Base-by-base conservation (phyloP, 2,888 invertebrate species). In the Bruchidius siliquastri region DNA sequence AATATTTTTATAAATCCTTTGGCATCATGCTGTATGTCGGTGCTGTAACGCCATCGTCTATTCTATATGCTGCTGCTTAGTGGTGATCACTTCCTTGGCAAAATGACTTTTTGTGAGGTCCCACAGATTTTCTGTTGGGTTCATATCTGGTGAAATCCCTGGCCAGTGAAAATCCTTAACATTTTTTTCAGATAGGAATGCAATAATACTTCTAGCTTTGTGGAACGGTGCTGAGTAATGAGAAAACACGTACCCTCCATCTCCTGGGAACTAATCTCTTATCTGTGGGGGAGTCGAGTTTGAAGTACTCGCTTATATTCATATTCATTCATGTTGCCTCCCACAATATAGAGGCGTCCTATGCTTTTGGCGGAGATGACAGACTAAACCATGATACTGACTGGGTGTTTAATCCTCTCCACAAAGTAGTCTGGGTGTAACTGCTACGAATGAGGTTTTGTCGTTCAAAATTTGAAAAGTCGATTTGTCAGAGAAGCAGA, bases 261-360 rank as follows among this genome's bases (percentile, higher is more conserved):
- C 13, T 21, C 21, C 66, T 22, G 71, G 73, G 66, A 73, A 73
- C 73, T 71, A 73, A 68, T 73, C 73, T 32, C 66, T 49, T 22
- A 74, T 20, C 26, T 74, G 69, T n/a, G 74, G 72, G 18, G 72
- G 22, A 74, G n/a, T 21, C 72, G 68, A 22, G 72, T 74, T 69
- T 79, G 74, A 20, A 78, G 73, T 21, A 78, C 74, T 70, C 70
- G 73, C 71, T 72, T 74, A 26, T 80, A 78, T 71, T 78, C 76
- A 66, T 77, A 76, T 70, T 80, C 77, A 30, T 72, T 71, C 77
- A 79, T 77, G 13, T 73, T 79, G 6, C 74, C 74, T 73, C 77
- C 72, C 13, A 78, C 77, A 21, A 78, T 72, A 68, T 78, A 77
- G 10, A 77, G 74, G 20, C 76, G 71, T 22, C 77, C 77, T 22